Conservation (phyloP, 2,888 invertebrate genomes). For the Spicauda simplicius region DNA sequence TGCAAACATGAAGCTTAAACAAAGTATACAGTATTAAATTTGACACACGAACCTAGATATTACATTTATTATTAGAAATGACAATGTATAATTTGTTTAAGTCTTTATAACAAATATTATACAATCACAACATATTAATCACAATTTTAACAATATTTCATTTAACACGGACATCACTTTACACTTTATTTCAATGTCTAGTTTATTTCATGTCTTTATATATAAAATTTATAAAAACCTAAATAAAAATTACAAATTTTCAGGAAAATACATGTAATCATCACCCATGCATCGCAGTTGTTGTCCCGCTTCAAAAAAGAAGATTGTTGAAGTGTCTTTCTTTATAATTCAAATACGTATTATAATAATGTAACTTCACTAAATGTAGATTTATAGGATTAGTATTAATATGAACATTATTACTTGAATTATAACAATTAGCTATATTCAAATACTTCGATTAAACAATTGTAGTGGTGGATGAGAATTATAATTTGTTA, state of each 20-base stretch:
- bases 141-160: background rate
- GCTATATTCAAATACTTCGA: background rate
- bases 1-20: background rate
- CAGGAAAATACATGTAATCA: conserved; percentile 79
- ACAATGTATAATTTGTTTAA: background rate
- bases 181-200: background rate
- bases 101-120: background rate
- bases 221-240: background rate
- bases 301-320: conserved; percentile 56
- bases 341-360: conserved; percentile 26
- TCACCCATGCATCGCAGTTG: conserved; percentile 53
- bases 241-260: conserved; percentile 46
- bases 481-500: background rate
- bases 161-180: background rate
- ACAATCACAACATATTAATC: background rate
- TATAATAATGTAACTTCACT: conserved; percentile 26
- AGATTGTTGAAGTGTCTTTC: conserved; percentile 42
- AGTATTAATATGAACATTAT: conserved; percentile 8
- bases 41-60: background rate
- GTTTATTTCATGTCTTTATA: background rate
- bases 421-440: conserved; percentile 15
- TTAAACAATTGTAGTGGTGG: background rate
- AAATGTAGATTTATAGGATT: conserved; percentile 25
- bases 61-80: background rate
- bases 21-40: background rate